Base-by-base conservation (phyloP, 2,888 invertebrate species). In the Gryllus longicercus region DNA sequence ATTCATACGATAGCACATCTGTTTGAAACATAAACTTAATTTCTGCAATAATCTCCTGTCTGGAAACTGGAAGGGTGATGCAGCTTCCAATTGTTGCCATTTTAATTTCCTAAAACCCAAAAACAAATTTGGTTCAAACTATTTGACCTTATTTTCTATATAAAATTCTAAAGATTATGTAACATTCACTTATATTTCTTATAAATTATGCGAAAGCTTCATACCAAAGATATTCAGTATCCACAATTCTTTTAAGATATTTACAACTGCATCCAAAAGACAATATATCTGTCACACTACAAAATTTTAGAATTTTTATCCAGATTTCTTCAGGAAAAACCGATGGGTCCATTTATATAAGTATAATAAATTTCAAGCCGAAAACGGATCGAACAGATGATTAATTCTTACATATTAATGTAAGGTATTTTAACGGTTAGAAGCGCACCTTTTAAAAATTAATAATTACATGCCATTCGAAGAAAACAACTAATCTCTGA, bases 311-410 rank as follows among this genome's bases (percentile, higher is more conserved):
- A 82, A 87, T 87, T 83, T 87, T 87, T 77, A 87, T 87, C 87
- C 87, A 87, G 83, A 87, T 87, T 83, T 87, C 87, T 82, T 87
- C 87, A 74, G 87, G 87, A 83, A 87, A 86, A 82, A 87, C 85
- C 75, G 86, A 85, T 76, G 87, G 86, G 86, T 87, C 87, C 87
- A 87, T 87, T 38, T 38, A 38, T 38, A 38, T 5, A 38, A 38
- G 38, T 8, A 38, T 38, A 38, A 21, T 38, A 38, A 8, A 38
- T 38, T 38, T 38, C 38, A 38, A 38, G 38, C 8, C 38, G 38
- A 5, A 8, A 38, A 38, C 38, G 38, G 38, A 38, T 38, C 8
- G 38, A 38, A 38, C 5, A 38, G 38, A 8, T 5, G 38, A 38
- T 38, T 38, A 38, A 38, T 38, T 38, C 38, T 38, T 38, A 38